phyloP scores from a whole-genome alignment of 2,888 invertebrate genomes.

The Volucella zonaria region DNA sequence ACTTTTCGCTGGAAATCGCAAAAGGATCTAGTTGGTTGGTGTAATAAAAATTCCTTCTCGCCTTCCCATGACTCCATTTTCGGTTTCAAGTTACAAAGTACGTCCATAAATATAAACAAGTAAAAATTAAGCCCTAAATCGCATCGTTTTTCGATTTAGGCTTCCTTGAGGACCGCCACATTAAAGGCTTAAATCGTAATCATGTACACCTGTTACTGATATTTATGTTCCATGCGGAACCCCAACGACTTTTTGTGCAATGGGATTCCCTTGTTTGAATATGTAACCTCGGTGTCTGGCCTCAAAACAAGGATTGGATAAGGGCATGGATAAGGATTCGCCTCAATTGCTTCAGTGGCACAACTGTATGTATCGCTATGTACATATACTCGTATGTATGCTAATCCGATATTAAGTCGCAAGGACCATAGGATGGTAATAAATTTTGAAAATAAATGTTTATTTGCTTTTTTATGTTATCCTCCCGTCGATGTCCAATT shows the following conservation, averaged over 20 bases:
- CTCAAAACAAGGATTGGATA: slow-evolving; percentile 20
- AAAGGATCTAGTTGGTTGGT: too few species aligned
- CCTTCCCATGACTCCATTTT: too few species aligned
- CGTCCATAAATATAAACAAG: slow-evolving; percentile 41
- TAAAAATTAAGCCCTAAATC: slow-evolving; percentile 36
- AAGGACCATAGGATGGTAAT: slow-evolving; percentile 56
- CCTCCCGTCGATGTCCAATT: slow-evolving; percentile 28
- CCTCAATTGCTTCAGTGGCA: slow-evolving; percentile 6
- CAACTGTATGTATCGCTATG: too few species aligned
- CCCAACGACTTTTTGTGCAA: slow-evolving; percentile 25
- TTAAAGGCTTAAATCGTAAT: slow-evolving; percentile 59
- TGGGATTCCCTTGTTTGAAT: slow-evolving; percentile 48
- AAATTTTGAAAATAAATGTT: slow-evolving; percentile 62
- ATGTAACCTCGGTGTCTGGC: slow-evolving; percentile 27
- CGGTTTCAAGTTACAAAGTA: neutral
- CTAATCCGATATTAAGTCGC: slow-evolving; percentile 65
- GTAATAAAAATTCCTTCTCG: too few species aligned
- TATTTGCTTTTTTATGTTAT: slow-evolving; percentile 59
- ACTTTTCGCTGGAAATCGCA: too few species aligned
- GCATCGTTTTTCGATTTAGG: slow-evolving; percentile 47
- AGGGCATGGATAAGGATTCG: slow-evolving; percentile 20
- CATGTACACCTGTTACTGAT: slow-evolving; percentile 68
- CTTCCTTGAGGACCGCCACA: slow-evolving; percentile 10
- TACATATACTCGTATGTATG: slow-evolving; percentile 22
- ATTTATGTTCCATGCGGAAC: slow-evolving; percentile 47